Evolutionary conservation across 2,113 vertebrate genomes (phyloP).

Genomic region (Atrichornis clamosus): DNA sequence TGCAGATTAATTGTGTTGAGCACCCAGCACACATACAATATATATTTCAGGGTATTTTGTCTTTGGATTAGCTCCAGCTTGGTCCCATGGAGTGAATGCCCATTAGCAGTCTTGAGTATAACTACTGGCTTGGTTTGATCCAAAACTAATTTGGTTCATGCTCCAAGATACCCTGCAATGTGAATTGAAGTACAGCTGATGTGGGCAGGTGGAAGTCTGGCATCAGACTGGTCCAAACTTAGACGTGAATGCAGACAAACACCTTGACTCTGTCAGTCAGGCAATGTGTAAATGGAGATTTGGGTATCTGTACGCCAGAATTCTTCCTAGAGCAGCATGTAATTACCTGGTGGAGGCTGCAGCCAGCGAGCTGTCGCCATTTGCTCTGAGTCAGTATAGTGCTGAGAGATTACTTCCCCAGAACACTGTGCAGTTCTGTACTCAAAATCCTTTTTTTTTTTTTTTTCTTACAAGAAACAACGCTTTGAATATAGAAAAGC

Average conservation of each 20-base stretch:
- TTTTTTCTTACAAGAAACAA: neutral
- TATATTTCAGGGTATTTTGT: neutral
- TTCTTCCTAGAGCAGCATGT: neutral
- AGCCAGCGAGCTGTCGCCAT: neutral
- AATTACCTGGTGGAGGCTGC: neutral
- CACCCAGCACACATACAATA: rapidly evolving
- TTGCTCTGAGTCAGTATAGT: neutral
- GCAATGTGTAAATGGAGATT: neutral
- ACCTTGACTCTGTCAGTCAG: neutral
- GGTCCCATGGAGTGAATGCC: neutral
- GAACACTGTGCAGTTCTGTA: neutral
- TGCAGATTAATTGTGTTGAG: neutral
- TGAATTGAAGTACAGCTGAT: neutral
- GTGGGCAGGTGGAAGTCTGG: neutral
- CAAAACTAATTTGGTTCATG: rapidly evolving
- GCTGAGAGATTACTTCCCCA: neutral
- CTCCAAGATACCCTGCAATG: rapidly evolving
- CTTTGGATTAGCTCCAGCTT: neutral
- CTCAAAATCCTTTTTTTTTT: neutral
- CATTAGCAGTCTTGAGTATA: neutral
- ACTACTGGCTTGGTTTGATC: neutral
- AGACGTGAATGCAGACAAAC: rapidly evolving
- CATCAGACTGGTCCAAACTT: neutral
- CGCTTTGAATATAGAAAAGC: neutral
- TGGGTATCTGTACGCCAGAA: neutral